A percentile compares a stretch with the other conserved stretches of the same genome.
These are phyloP conservation scores for Drosophila subquinaria DNA, from an alignment of 2,888 invertebrate genomes.

Conservation along the genomic window DNA sequence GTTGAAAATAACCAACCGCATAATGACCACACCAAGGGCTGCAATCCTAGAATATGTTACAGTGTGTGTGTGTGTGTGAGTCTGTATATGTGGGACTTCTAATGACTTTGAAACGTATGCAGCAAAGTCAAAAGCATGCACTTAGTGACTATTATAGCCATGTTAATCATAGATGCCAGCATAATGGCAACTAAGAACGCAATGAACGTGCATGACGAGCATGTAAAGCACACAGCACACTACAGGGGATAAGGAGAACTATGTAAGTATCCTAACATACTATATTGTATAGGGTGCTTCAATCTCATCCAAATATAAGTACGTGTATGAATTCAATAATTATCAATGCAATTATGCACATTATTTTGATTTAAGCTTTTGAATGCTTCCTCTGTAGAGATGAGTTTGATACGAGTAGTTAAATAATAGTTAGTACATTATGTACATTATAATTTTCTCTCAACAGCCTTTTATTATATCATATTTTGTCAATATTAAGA, in stretches of 20 bases:
- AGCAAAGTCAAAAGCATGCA: slow-evolving; percentile 75
- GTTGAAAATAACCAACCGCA: slow-evolving; percentile 73
- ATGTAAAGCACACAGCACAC: slow-evolving; percentile 26
- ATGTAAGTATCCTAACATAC: slow-evolving; percentile 9
- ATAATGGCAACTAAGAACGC: slow-evolving; percentile 73
- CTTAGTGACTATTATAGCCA: slow-evolving; percentile 76
- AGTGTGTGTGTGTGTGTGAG: slow-evolving; percentile 16
- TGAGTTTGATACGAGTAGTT: not conserved
- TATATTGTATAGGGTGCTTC: slow-evolving; percentile 18
- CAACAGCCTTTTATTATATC: not conserved
- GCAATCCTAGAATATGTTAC: slow-evolving; percentile 41
- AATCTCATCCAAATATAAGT: slow-evolving; percentile 29
- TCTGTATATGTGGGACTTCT: slow-evolving; percentile 34
- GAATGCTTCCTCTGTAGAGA: not conserved
- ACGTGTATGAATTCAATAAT: slow-evolving; percentile 13
- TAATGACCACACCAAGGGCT: slow-evolving; percentile 66
- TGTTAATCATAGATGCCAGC: slow-evolving; percentile 74
- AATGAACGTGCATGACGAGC: slow-evolving; percentile 55
- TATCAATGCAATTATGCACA: not conserved
- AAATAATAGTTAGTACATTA: not conserved
- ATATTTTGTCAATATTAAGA: no score
- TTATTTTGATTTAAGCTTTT: not conserved
- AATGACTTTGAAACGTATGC: slow-evolving; percentile 73
- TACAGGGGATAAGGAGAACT: not conserved
- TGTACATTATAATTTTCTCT: not conserved